Base-by-base conservation (phyloP, 2,113 vertebrate genomes). In the Oncorhynchus tshawytscha region DNA sequence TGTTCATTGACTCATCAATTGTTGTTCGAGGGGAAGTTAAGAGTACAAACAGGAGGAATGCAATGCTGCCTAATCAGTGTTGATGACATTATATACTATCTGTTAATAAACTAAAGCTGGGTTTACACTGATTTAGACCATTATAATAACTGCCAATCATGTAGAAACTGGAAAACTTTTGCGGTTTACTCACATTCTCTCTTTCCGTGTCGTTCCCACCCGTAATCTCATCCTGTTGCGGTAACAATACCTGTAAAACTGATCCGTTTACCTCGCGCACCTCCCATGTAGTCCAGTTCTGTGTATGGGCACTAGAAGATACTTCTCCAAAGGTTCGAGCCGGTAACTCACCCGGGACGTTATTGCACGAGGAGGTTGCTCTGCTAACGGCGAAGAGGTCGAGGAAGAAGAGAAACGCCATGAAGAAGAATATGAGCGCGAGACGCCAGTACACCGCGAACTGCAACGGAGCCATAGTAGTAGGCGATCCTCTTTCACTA, bases 361-460 rank as follows among this genome's bases (percentile, higher is more conserved):
- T 54, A 18, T 84, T 89, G 85, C 90, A 89, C 0, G 13, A 1
- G 71, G 62, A 54, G 51, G 51, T 16, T 54, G 16, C 0, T 79
- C 13, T 4, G 78, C 60, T 29, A 0, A 8, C 72, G 0, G 82
- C 34, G 70, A 88, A 89, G 6, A 88, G 81, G 81, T 92, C 91
- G 5, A 91, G 65, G 8, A 89, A 92, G 75, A 89, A 92, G 8
- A 89, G 78, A 39, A 91, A 91, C 0, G 91, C 45, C 1, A 4
- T 78, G 78, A 90, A 87, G 78, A 88, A n/a, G 73, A 88, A 86
- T 71, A 87, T 8, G 24, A 91, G 77, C 0, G 81, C 71, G 9
- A 92, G 78, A 0, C 89, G 88, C 84, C 88, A 90, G 75, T 86
- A 89, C 15, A 89, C 87, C 29, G 89, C 80, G 15, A 81, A 24